Percentiles rank a stretch among this genome's conserved stretches.
Conservation (phyloP, 2,113 vertebrate genomes). For the Gymnobelideus leadbeateri region DNA sequence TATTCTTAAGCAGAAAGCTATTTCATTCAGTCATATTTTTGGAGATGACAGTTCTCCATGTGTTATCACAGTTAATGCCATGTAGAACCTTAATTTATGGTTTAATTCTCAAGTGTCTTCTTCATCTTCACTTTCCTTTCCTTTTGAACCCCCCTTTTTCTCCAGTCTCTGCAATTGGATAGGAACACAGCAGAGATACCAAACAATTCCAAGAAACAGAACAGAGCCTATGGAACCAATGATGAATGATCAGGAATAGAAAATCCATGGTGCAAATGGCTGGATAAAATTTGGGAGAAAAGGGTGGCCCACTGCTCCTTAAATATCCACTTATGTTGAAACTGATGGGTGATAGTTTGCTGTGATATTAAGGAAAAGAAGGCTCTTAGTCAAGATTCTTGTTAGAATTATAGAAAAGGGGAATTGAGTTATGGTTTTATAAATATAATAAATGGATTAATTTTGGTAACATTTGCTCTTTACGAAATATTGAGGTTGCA, state of each 20-base stretch:
- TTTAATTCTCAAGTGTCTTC: neutral
- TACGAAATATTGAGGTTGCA: neutral
- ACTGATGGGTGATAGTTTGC: neutral
- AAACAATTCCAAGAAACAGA: neutral
- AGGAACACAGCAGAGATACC: neutral
- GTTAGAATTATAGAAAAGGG: neutral
- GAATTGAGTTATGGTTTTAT: neutral
- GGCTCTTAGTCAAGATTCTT: neutral
- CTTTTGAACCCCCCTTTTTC: neutral
- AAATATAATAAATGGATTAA: neutral
- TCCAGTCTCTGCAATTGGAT: neutral
- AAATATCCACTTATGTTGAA: neutral
- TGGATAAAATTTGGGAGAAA: neutral
- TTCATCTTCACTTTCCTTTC: neutral
- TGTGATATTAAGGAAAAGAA: neutral
- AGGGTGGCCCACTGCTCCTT: neutral
- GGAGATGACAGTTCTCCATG: neutral
- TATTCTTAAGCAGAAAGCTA: neutral
- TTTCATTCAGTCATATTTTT: conserved; percentile 8
- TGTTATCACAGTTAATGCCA: neutral
- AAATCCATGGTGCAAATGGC: neutral
- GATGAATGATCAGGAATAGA: neutral
- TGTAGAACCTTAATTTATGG: neutral
- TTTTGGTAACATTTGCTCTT: neutral
- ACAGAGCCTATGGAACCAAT: neutral